Base-by-base conservation (phyloP, 2,888 invertebrate genomes). In the Tortricodes alternella region DNA sequence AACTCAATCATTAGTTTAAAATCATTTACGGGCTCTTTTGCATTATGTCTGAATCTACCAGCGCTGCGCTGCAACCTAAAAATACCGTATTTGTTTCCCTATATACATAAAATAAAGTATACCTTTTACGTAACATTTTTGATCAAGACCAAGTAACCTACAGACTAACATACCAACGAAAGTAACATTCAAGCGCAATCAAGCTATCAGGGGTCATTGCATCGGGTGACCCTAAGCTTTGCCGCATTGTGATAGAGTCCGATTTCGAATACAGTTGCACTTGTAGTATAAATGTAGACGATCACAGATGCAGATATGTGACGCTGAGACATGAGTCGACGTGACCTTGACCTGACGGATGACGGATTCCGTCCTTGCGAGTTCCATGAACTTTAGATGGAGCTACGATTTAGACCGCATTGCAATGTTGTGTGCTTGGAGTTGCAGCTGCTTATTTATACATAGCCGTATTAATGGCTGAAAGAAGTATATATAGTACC, bases 351-450 rank as follows among this genome's bases (percentile, higher is more conserved):
- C 86, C 85, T 72, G 61, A 68, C 72, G 76, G 74, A 84, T 89
- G 89, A 90, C 87, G 83, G 80, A 87, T 88, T 80, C 80, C 87
- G 89, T 86, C 89, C 89, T 90, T 90, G 89, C 73, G 80, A 75
- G 88, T 85, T 86, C 87, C 76, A 67, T 74, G 84, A 81, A 78
- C 79, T 74, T 67, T 73, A 71, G 70, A 80, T 76, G 66, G 66
- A 63, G 66, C 66, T 64, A 50, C 60, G 43, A 57, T 48, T 49
- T 58, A 59, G 49, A 50, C 56, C 34, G 52, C 61, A 53, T 53
- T 49, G 49, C 43, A 16, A 49, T 55, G 55, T 48, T 29, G 37
- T 13, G 11, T 43, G 16, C n/a, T n/a, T 35, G 32, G 15, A 32
- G 18, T 18, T 18, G 24, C 13, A 23, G 27, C 41, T 29, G 11